Evolutionary conservation across 2,888 invertebrate species (phyloP).

Genomic region (Metallyticus violacea): DNA sequence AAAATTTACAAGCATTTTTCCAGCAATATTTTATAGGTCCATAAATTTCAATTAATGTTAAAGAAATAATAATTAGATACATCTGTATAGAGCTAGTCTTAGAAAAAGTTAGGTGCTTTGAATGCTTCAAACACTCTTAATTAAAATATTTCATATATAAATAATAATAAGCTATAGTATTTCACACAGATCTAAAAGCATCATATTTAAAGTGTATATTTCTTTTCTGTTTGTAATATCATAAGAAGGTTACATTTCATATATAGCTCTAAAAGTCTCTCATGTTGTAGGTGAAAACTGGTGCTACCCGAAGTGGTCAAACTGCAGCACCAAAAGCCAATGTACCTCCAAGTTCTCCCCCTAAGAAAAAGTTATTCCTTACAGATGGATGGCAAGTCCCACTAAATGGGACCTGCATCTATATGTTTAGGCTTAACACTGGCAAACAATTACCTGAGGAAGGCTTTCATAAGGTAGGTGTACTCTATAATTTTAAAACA

Average conservation of each 20-base stretch:
- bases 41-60: no score
- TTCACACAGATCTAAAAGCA: no score
- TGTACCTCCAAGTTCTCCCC: constrained; percentile 32
- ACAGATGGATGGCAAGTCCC: constrained; percentile 82
- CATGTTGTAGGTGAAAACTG: constrained; percentile 24
- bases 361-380: constrained; percentile 75
- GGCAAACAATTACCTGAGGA: constrained; percentile 85
- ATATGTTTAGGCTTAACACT: constrained; percentile 78
- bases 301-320: constrained; percentile 29
- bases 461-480: constrained; percentile 78
- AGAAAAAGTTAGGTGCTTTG: no score
- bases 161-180: no score
- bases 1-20: no score
- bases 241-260: neutral
- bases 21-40: no score
- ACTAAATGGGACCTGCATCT: constrained; percentile 79
- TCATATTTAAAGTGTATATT: no score
- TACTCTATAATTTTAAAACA: neutral
- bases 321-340: neutral
- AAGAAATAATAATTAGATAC: no score
- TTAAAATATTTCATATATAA: no score
- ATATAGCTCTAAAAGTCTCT: neutral
- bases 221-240: no score
- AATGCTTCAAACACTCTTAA: no score
- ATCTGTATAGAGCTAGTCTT: no score